A percentile compares a stretch with the other conserved stretches of the same genome.
phyloP scores from a whole-genome alignment of 2,888 invertebrate species.

The Caenorhabditis sinica region DNA sequence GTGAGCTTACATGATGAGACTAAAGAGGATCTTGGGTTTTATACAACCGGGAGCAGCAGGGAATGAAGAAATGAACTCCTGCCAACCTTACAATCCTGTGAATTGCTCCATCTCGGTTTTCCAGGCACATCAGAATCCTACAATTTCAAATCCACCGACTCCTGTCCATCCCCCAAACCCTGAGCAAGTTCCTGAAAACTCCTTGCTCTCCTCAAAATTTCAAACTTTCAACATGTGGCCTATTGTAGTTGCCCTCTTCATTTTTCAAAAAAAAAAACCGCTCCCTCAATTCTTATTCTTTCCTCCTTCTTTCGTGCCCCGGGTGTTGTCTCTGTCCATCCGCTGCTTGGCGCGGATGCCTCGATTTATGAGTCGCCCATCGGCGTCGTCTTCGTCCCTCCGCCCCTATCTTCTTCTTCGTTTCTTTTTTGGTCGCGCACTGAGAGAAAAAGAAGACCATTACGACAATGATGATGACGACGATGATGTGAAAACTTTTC shows the following conservation, averaged over 20 bases:
- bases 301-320: slow-evolving; percentile 38
- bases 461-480: slow-evolving; percentile 40
- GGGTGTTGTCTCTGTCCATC: slow-evolving; percentile 59
- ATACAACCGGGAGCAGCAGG: no score
- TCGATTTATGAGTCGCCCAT: slow-evolving; percentile 63
- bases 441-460: slow-evolving; percentile 22
- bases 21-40: no score
- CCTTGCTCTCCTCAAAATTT: neutral
- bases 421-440: slow-evolving; percentile 46
- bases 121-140: no score
- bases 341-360: slow-evolving; percentile 62
- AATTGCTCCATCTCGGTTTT: no score
- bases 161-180: neutral
- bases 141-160: neutral
- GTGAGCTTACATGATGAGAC: no score
- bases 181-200: neutral
- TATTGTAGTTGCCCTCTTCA: slow-evolving; percentile 49
- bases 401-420: slow-evolving; percentile 33
- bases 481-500: slow-evolving; percentile 49
- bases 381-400: slow-evolving; percentile 38
- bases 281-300: slow-evolving; percentile 39
- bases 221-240: slow-evolving; percentile 45
- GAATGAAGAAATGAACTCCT: no score
- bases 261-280: slow-evolving; percentile 49
- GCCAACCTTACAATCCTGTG: no score